A percentile compares a stretch with the other conserved stretches of the same genome.
phyloP scores from a whole-genome alignment of 2,888 invertebrate species.

The Rhagonycha lutea region DNA sequence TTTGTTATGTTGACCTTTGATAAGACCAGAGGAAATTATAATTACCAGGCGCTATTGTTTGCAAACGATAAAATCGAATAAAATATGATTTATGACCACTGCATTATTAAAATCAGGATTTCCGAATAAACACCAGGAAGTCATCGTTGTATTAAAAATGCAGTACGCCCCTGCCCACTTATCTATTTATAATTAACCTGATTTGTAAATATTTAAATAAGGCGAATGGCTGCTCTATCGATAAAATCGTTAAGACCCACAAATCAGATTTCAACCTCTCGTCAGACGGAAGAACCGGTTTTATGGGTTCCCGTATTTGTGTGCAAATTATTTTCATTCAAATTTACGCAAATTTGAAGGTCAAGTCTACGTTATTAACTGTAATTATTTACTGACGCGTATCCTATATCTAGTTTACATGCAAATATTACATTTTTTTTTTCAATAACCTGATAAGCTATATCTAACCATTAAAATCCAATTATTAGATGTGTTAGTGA shows the following conservation, averaged over 20 bases:
- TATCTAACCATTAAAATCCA: not conserved
- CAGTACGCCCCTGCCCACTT: not conserved
- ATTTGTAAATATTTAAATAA: not conserved
- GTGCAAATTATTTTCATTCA: not conserved
- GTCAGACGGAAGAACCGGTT: not conserved
- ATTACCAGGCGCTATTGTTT: not conserved
- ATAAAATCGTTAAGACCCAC: not conserved
- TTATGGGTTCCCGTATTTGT: not conserved
- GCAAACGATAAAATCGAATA: not conserved
- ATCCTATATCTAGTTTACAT: not conserved
- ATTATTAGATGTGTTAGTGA: not conserved
- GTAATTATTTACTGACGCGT: not conserved
- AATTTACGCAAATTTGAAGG: not conserved
- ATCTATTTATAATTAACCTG: not conserved
- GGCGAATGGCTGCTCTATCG: not conserved
- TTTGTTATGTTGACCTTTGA: not conserved
- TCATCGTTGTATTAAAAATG: not conserved
- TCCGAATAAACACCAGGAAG: not conserved
- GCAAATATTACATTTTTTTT: not conserved
- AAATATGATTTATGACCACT: not conserved
- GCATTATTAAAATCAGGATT: not conserved
- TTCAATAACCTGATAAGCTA: not conserved
- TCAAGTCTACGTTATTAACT: not conserved
- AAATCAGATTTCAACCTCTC: not conserved
- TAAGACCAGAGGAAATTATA: not conserved